Evolutionary conservation across 2,113 vertebrate species (phyloP).

Genomic region (Typhlomys cinereus): DNA sequence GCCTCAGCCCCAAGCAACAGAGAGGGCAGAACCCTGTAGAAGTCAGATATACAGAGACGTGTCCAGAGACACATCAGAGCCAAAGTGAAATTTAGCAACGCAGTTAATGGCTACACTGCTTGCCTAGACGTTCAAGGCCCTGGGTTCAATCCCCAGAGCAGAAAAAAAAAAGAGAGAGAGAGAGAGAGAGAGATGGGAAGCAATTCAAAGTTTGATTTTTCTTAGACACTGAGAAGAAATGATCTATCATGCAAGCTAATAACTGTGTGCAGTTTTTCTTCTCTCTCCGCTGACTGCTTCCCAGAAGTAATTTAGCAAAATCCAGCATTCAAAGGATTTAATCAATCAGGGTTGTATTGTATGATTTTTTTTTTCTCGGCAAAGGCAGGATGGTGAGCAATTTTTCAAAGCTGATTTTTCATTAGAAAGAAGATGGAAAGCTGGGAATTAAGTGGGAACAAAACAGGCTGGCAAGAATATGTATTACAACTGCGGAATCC

Average conservation of each 20-base stretch:
- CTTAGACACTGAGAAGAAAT: neutral
- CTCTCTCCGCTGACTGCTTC: neutral
- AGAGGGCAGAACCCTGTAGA: neutral
- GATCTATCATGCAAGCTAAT: neutral
- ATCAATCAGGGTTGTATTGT: neutral
- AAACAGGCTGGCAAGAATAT: slow-evolving; percentile 52
- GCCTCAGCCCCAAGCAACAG: neutral
- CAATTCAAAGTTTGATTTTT: slow-evolving; percentile 38
- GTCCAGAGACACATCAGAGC: too few relatives aligned
- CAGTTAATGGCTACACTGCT: too few relatives aligned
- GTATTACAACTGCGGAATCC: neutral
- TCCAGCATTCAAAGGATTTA: neutral
- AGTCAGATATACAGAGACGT: too few relatives aligned
- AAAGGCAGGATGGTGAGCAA: neutral
- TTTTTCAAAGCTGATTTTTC: slow-evolving; percentile 57
- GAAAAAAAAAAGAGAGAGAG: slow-evolving; percentile 8
- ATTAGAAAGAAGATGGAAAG: slow-evolving; percentile 50
- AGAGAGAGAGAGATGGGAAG: neutral
- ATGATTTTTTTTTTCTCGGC: neutral
- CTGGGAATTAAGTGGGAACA: slow-evolving; percentile 54
- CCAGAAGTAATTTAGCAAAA: slow-evolving; percentile 48
- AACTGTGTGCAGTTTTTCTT: neutral
- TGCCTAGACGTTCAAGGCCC: neutral
- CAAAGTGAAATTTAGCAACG: too few relatives aligned
- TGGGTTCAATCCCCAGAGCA: slow-evolving; percentile 28